Evolutionary conservation across 1,140 invertebrate species (phyloP).

Genomic region (Lineus longissimus): DNA sequence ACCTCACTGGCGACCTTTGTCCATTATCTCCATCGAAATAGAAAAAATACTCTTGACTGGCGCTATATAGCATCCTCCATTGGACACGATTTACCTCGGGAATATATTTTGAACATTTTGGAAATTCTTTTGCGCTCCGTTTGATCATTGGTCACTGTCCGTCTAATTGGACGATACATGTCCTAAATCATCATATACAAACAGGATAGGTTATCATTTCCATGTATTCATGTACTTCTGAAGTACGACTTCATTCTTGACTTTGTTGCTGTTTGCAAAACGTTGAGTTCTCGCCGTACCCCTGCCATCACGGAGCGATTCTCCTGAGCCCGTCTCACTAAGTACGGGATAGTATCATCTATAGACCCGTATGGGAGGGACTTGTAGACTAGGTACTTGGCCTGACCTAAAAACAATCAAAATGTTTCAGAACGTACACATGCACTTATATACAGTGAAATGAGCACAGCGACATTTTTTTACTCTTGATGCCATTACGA

Average conservation of each 20-base stretch:
- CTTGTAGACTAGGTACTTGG: slow-evolving; percentile 95
- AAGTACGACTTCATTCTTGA: not conserved
- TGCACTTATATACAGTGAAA: not conserved
- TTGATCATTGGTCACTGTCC: too few species aligned
- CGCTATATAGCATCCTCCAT: too few species aligned
- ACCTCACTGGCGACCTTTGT: too few species aligned
- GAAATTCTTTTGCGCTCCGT: too few species aligned
- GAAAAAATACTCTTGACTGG: too few species aligned
- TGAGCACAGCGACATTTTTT: slow-evolving; percentile 10
- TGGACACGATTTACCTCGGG: too few species aligned
- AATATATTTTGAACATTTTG: too few species aligned
- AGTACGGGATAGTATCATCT: slow-evolving; percentile 91
- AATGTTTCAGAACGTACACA: not conserved
- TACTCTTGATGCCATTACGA: not conserved
- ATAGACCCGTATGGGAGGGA: slow-evolving; percentile 97
- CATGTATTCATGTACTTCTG: too few species aligned
- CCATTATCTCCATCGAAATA: too few species aligned
- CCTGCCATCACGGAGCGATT: slow-evolving; percentile 64
- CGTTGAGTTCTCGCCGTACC: slow-evolving; percentile 51
- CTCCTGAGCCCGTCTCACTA: slow-evolving; percentile 90
- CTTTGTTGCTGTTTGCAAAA: slow-evolving; percentile 40
- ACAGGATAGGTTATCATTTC: too few species aligned
- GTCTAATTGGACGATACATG: too few species aligned
- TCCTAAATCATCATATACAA: too few species aligned
- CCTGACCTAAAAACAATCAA: slow-evolving; percentile 67